These are phyloP conservation scores for Polietes domitor DNA, from an alignment of 2,888 invertebrate species.

Conservation along the genomic window DNA sequence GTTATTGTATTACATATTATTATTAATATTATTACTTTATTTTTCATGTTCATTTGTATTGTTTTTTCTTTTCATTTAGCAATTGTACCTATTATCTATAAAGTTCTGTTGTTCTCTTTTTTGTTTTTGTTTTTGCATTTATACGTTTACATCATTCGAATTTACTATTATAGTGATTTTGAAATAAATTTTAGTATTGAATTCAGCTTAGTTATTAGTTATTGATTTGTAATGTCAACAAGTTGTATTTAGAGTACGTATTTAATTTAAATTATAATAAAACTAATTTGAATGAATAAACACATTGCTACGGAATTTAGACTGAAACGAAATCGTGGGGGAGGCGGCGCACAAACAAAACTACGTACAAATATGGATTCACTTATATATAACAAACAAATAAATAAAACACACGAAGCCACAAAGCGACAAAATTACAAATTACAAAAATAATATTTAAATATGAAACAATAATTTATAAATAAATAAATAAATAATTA, in stretches of 20 bases:
- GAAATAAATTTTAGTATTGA: conserved; percentile 20
- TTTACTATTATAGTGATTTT: conserved; percentile 54
- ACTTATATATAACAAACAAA: conserved; percentile 19
- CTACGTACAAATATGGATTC: not conserved
- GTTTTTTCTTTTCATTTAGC: conserved; percentile 55
- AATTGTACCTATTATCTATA: conserved; percentile 66
- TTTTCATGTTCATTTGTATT: conserved; percentile 42
- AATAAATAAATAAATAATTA: conserved; percentile 63
- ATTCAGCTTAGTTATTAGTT: conserved; percentile 34
- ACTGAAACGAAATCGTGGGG: not conserved
- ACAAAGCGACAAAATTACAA: conserved; percentile 49
- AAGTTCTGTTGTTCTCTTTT: conserved; percentile 52
- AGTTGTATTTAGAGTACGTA: conserved; percentile 50
- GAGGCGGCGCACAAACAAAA: not conserved
- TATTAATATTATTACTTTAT: conserved; percentile 46
- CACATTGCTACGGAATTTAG: conserved; percentile 13
- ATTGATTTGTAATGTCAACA: conserved; percentile 58
- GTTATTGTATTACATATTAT: conserved; percentile 54
- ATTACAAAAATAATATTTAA: conserved; percentile 36
- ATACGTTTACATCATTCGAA: conserved; percentile 58
- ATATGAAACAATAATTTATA: conserved; percentile 30
- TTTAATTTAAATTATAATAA: conserved; percentile 58
- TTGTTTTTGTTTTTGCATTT: conserved; percentile 48
- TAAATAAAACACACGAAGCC: conserved; percentile 28
- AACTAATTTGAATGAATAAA: conserved; percentile 51